These are phyloP conservation scores for Elephantulus edwardii DNA, from an alignment of 2,113 vertebrate genomes.

Conservation along the genomic window DNA sequence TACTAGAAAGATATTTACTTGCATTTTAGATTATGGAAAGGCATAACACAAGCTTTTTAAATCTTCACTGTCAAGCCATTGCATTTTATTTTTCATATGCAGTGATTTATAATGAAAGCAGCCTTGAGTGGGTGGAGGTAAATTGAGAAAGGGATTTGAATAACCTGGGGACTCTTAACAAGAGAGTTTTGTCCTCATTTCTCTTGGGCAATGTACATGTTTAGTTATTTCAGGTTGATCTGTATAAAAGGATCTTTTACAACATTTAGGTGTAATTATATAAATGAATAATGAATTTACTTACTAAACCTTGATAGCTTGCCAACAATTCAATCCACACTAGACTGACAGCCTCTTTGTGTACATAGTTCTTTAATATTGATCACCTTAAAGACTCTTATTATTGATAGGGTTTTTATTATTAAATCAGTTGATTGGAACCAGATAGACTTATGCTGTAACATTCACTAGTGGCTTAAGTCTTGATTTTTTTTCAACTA, in stretches of 20 bases:
- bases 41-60: not conserved
- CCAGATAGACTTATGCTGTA: not conserved
- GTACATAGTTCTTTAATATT: not conserved
- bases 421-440: not conserved
- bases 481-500: not conserved
- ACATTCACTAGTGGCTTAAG: not conserved
- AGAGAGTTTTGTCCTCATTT: constrained; percentile 25
- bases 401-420: not conserved
- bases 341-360: not conserved
- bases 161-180: not conserved
- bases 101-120: constrained; percentile 17
- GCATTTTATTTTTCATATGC: not conserved
- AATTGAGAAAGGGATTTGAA: constrained; percentile 32
- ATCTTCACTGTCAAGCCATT: not conserved
- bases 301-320: not conserved
- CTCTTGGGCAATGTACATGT: not conserved
- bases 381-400: not conserved
- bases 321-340: not conserved
- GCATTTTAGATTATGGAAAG: too few species aligned
- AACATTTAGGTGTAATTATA: constrained; percentile 9
- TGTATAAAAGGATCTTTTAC: not conserved
- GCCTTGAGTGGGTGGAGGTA: not conserved
- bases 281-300: constrained; percentile 24
- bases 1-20: too few species aligned
- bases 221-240: not conserved